Evolutionary conservation across 2,113 vertebrate species (phyloP).

Genomic region (Microcebus tavaratra): DNA sequence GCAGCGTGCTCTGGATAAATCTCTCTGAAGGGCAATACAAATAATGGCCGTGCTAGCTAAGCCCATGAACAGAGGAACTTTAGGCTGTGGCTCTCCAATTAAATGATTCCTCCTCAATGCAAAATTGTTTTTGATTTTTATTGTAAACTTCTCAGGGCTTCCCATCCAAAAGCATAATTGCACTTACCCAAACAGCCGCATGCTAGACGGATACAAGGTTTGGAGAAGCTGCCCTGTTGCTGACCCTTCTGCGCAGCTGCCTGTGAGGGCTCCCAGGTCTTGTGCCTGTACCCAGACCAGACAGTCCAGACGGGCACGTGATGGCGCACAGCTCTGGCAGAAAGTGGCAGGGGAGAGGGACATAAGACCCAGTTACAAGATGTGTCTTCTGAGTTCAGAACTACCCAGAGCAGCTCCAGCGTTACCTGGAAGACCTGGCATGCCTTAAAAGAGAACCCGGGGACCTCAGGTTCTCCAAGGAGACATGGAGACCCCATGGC

Average conservation of each 20-base stretch:
- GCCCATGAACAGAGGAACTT: conserved; percentile 62
- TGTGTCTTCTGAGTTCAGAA: not conserved
- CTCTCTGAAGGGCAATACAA: conserved; percentile 50
- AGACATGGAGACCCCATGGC: rapidly evolving
- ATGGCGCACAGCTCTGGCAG: not conserved
- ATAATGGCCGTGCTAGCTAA: conserved; percentile 57
- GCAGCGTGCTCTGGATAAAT: conserved; percentile 28
- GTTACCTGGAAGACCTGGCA: not conserved
- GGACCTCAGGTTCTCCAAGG: not conserved
- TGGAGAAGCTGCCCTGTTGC: not conserved
- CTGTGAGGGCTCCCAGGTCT: not conserved
- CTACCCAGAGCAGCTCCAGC: not conserved
- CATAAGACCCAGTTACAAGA: not conserved
- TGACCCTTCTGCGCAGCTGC: not conserved
- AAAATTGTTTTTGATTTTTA: conserved; percentile 76
- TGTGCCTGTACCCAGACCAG: not conserved
- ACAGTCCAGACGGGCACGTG: rapidly evolving
- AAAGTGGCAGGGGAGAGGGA: not conserved
- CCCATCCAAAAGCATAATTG: conserved; percentile 66
- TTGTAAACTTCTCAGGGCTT: conserved; percentile 74
- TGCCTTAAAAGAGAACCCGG: rapidly evolving
- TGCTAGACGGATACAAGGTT: conserved; percentile 40
- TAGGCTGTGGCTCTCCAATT: conserved; percentile 63
- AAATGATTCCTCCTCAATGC: conserved; percentile 73
- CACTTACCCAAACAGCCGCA: conserved; percentile 65